Evolutionary conservation across 2,888 invertebrate genomes (phyloP), one percentile per base, ranked within the genome.

Genomic region (Cerceris rybyensis): DNA sequence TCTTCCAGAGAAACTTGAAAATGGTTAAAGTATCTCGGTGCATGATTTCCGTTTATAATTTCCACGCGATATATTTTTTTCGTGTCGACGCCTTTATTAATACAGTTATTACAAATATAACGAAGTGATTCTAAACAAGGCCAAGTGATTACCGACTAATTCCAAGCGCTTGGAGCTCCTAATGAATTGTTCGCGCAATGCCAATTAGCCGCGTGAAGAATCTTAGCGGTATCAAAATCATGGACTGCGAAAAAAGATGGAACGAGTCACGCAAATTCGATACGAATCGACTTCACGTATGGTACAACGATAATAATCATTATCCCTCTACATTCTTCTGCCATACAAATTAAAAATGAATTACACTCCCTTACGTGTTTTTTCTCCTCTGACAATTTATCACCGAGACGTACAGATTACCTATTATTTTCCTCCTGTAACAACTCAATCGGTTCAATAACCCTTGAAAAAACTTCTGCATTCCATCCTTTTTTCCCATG

Each of bases 201-300:
- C 73, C 80, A 80, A 81, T 81, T 81, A 81, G 77, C 74, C 80
- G 81, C 80, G 80, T 70, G 75, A 70, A 72, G 72, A 80, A 80
- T 69, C 66, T 58, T 82, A 83, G 73, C 77, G 80, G 75, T 71
- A 79, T 77, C 80, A 58, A 82, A 80, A 80, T 74, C 74, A 71
- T 66, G 64, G 64, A 64, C 64, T 75, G 76, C 65, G 75, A 70
- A 80, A 77, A 76, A 80, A 69, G 67, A 71, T 74, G 67, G 74
- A 72, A 69, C 69, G 64, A 80, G 67, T 72, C 68, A 58, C 72
- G 68, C 61, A 68, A 68, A 81, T 78, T 83, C 14, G 49, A 78
- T 74, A 74, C 70, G 67, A 17, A 66, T 71, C 66, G 66, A 49
- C 17, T 41, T 28, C 52, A 14, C 7, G 14, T 11, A 13, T 14